These are phyloP conservation scores for Falcaria lacertinaria DNA, from an alignment of 2,888 invertebrate species.

Conservation along the genomic window DNA sequence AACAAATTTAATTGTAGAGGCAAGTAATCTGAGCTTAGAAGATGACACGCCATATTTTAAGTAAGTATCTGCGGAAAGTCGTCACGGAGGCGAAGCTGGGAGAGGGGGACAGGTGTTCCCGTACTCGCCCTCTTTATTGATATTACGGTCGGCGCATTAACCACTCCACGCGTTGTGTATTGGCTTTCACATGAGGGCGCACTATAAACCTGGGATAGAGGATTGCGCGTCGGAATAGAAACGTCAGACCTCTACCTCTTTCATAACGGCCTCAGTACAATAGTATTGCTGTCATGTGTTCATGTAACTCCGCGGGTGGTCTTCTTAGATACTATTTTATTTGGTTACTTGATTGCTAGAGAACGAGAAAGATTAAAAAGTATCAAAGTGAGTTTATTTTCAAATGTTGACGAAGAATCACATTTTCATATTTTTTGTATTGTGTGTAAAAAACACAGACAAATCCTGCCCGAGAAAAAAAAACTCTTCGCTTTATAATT, in stretches of 20 bases:
- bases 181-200: conserved; percentile 49
- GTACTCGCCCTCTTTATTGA: conserved; percentile 59
- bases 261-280: neutral
- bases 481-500: too few relatives aligned
- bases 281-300: neutral
- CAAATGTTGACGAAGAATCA: too few relatives aligned
- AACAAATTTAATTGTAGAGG: conserved; percentile 57
- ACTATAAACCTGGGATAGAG: conserved; percentile 53
- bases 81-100: conserved; percentile 51
- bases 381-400: too few relatives aligned
- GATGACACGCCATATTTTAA: conserved; percentile 72
- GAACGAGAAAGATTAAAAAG: too few relatives aligned
- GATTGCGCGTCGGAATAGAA: conserved; percentile 34
- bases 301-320: neutral
- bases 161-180: conserved; percentile 60
- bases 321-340: too few relatives aligned
- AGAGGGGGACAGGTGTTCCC: conserved; percentile 44
- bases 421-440: too few relatives aligned
- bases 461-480: too few relatives aligned
- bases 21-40: conserved; percentile 58
- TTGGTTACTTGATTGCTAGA: too few relatives aligned
- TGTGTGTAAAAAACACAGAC: too few relatives aligned
- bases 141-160: conserved; percentile 66
- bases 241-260: conserved; percentile 16
- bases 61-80: conserved; percentile 64